Evolutionary conservation across 2,113 vertebrate species (phyloP), one percentile per base, ranked within the genome.

Genomic region (Hipposideros armiger): DNA sequence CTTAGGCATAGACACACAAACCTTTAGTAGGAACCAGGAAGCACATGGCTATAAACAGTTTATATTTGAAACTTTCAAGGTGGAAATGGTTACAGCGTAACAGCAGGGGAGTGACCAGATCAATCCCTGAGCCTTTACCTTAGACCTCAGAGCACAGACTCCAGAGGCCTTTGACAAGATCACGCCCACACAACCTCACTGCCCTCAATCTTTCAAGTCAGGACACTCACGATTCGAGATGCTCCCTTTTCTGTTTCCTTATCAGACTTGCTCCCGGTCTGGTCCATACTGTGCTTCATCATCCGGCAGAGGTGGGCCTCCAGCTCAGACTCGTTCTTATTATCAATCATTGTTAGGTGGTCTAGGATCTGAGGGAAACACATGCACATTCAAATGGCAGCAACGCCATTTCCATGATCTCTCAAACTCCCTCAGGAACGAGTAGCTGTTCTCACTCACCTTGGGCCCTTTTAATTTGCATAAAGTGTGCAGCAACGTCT

Each of bases 321-420:
- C 97, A 99, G 97, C 97, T 99, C 99, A 0, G 99, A 99, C 96
- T 99, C 99, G 4, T 99, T 99, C 94, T 99, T 99, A 90, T 99
- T 99, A 95, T 99, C 99, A 36, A 99, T 99, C 99, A 99, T 99
- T 0, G 99, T 99, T 58, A 99, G 97, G 94, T 99, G 99, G 97
- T 99, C 99, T 85, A 99, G 98, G 93, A 99, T 99, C 99, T 99
- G 97, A 82, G 2, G 97, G 73, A 87, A 15, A 72, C 4, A 80
- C 0, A 28, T 5, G 4, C 6, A 62, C 4, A 30, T 22, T 72
- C 69, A 72, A 26, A 32, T 42, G 19, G 28, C 7, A 84, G 74
- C 6, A 22, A n/a, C 3, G 32, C 54, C 42, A 28, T 17, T 54
- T 11, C 62, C 22, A 30, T 1, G 24, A 20, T 77, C 60, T 81